Conservation (phyloP, 2,888 invertebrate genomes). For the Vesta saturnalis region DNA sequence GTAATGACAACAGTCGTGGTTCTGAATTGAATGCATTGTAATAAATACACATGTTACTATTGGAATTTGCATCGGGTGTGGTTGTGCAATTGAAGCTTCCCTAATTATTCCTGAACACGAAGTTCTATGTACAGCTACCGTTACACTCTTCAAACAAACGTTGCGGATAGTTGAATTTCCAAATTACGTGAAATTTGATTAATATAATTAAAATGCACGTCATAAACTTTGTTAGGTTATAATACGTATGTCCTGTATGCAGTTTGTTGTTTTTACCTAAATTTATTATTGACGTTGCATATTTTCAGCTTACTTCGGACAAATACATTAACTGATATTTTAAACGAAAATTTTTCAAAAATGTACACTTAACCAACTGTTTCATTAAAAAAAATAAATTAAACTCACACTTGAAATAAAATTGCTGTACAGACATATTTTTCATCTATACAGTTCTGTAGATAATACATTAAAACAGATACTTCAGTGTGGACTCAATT, state of each 20-base stretch:
- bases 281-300: no score
- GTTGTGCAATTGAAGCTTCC: slow-evolving; percentile 41
- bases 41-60: slow-evolving; percentile 40
- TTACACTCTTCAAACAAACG: slow-evolving; percentile 29
- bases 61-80: slow-evolving; percentile 40
- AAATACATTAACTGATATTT: no score
- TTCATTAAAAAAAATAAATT: no score
- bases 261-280: background rate
- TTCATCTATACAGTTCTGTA: no score
- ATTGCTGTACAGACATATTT: no score
- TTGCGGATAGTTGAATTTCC: slow-evolving; percentile 24
- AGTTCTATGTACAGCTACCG: slow-evolving; percentile 34
- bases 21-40: slow-evolving; percentile 44
- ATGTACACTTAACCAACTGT: no score
- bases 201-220: slow-evolving; percentile 12
- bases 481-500: no score
- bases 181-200: slow-evolving; percentile 22
- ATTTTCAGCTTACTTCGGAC: no score
- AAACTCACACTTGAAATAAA: no score
- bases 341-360: no score
- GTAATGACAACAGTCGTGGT: slow-evolving; percentile 24
- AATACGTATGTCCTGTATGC: background rate
- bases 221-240: background rate
- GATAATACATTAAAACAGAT: no score
- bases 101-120: slow-evolving; percentile 48